Evolutionary conservation across 2,888 invertebrate genomes (phyloP), one percentile per base, ranked within the genome.

Genomic region (Tenthredo mesomela): DNA sequence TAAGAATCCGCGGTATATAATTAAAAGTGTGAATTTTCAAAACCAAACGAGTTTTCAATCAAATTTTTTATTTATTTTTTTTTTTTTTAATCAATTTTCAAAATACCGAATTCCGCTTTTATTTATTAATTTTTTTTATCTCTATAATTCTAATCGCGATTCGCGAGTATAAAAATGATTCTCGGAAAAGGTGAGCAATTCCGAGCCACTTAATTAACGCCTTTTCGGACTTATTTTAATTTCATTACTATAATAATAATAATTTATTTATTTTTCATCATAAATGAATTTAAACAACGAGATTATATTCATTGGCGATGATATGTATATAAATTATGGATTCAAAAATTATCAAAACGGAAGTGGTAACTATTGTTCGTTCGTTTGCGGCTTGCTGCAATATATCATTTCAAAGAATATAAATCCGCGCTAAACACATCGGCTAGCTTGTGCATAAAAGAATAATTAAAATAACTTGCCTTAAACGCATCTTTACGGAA

Each of bases 401-500:
- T n/a, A n/a, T n/a, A n/a, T 43, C 9, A 29, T 29, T 29, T 29
- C 29, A 2, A 29, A 29, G 29, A 29, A 29, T 29, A 29, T 29
- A 29, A 29, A 29, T 29, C 29, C 29, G 2, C 29, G 29, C 29
- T 29, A n/a, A n/a, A n/a, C n/a, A 29, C 29, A 29, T 2, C 29
- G 29, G 29, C n/a, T n/a, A n/a, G n/a, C n/a, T 29, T 29, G 29
- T 29, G 29, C 29, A 29, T 2, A 29, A 2, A 29, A 29, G 1
- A 29, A 29, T 82, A 37, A 67, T 58, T 58, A 37, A 65, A 82
- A 58, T 58, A 78, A 78, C 78, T 54, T 43, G 43, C 82, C 82
- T 82, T 47, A 47, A 61, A 67, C n/a, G n/a, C 65, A 43, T 65
- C 65, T 43, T 58, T 21, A 25, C 43, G 82, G 65, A 65, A 82